Conservation (phyloP, 2,888 invertebrate genomes). For the Uropetala carovei region DNA sequence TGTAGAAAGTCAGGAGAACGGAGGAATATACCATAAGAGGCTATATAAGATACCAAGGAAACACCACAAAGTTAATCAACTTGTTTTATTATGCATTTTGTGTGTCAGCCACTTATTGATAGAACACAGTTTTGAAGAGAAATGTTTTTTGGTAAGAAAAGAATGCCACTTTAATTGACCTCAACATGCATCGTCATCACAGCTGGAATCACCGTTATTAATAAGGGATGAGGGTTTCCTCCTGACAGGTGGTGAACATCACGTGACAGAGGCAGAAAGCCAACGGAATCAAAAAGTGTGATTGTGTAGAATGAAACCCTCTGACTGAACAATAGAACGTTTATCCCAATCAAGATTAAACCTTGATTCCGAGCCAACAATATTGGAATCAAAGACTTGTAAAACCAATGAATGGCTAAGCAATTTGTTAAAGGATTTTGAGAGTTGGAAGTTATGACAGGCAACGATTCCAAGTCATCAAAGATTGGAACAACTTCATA, state of each 20-base stretch:
- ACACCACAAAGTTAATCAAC: slow-evolving; percentile 43
- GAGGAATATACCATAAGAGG: background rate
- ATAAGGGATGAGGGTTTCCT: slow-evolving; percentile 31
- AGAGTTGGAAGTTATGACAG: background rate
- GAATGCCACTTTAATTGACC: slow-evolving; percentile 55
- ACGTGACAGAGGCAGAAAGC: slow-evolving; percentile 45
- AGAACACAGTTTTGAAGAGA: slow-evolving; percentile 52
- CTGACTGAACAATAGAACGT: background rate
- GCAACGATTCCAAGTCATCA: background rate
- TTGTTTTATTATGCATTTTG: slow-evolving; percentile 31
- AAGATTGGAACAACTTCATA: background rate
- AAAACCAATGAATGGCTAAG: background rate
- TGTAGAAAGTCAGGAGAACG: background rate
- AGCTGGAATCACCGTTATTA: slow-evolving; percentile 42
- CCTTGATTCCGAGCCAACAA: background rate
- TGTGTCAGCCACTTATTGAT: slow-evolving; percentile 17
- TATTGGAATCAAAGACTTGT: slow-evolving; percentile 28
- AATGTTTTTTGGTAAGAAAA: slow-evolving; percentile 33
- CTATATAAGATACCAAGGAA: slow-evolving; percentile 14
- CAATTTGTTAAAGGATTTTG: background rate
- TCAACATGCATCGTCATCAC: slow-evolving; percentile 56
- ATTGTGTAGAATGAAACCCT: slow-evolving; percentile 37
- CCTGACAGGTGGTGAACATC: slow-evolving; percentile 38
- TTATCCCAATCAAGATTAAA: background rate
- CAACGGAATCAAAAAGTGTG: slow-evolving; percentile 40